Conservation (phyloP, 2,113 vertebrate genomes). For the Danio rerio region GRCz12tu NC_133196.1:31148001-31148500, state of each 20-base stretch:
- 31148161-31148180: conserved; percentile 38
- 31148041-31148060: conserved; percentile 39
- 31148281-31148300: conserved; percentile 34
- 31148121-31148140: conserved; percentile 27
- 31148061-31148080: neutral
- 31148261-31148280: conserved; percentile 7
- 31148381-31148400: neutral
- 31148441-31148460: neutral
- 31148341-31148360: conserved; percentile 18
- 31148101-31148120: conserved; percentile 24
- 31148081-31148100: neutral
- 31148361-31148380: neutral
- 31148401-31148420: neutral
- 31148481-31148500: conserved; percentile 12
- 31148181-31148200: conserved; percentile 40
- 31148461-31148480: conserved; percentile 35
- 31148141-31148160: conserved; percentile 9
- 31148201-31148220: conserved; percentile 24
- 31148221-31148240: conserved; percentile 28
- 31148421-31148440: conserved; percentile 8
- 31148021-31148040: conserved; percentile 50
- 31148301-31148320: conserved; percentile 31
- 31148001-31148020: conserved; percentile 57
- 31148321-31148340: conserved; percentile 37
- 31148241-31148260: conserved; percentile 30